Percentiles rank a stretch among this genome's conserved stretches.
Evolutionary conservation across 2,888 invertebrate species (phyloP).

Genomic region (Machimus rusticus): DNA sequence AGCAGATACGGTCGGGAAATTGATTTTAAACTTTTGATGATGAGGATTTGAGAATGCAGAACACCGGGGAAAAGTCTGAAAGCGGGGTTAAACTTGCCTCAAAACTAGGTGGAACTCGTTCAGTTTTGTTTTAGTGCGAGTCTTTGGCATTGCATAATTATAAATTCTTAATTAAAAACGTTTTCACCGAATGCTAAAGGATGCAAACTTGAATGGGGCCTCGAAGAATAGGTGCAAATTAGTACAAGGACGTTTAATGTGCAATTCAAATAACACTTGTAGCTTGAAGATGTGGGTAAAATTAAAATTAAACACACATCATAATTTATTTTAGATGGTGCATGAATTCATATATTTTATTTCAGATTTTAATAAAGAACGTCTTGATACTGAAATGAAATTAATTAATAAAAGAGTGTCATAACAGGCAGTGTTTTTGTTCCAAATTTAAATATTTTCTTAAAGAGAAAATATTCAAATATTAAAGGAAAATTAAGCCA

Average conservation of each 20-base stretch:
- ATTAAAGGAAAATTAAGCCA: no score
- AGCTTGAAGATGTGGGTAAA: background rate
- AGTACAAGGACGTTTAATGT: background rate
- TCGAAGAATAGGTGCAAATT: background rate
- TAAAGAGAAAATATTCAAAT: no score
- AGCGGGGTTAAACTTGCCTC: background rate
- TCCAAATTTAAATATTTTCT: no score
- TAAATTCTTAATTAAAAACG: background rate
- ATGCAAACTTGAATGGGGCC: background rate
- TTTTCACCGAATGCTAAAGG: background rate
- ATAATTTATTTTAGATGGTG: background rate
- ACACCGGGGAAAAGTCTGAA: background rate
- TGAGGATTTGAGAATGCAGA: background rate
- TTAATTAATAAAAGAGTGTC: no score
- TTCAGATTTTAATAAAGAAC: background rate
- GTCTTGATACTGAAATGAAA: background rate
- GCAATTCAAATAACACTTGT: background rate
- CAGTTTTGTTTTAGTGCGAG: background rate
- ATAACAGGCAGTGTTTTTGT: no score
- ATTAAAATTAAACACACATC: background rate
- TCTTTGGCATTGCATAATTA: background rate
- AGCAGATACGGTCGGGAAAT: background rate
- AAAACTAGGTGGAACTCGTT: background rate
- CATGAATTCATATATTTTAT: background rate
- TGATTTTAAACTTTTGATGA: background rate